Percentiles rank a stretch among this genome's conserved stretches.
phyloP scores from a whole-genome alignment of 1,140 invertebrate species.

The Oryctes rhinoceros region DNA sequence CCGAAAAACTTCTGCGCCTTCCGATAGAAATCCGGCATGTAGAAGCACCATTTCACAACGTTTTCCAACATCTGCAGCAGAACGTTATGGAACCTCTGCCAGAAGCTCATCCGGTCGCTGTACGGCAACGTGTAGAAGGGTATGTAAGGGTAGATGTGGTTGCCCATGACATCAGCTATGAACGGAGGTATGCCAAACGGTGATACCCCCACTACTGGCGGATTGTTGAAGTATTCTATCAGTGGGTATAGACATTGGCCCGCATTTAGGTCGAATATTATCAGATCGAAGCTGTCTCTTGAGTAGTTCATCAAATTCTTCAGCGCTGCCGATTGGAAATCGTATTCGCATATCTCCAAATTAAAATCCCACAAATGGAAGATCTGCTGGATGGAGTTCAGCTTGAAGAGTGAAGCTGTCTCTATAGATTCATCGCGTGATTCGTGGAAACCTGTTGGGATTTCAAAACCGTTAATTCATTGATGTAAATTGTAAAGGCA shows the following conservation, averaged over 20 bases:
- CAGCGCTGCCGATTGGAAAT: conserved; percentile 43
- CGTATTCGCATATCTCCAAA: conserved; percentile 15
- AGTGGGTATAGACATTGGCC: conserved; percentile 49
- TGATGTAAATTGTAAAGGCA: too few relatives aligned
- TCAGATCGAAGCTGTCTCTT: conserved; percentile 49
- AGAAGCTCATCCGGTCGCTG: conserved; percentile 44
- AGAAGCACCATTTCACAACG: conserved; percentile 36
- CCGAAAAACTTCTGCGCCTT: conserved; percentile 13
- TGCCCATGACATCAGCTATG: conserved; percentile 49
- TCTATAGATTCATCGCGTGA: background rate
- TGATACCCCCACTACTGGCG: conserved; percentile 46
- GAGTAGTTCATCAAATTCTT: conserved; percentile 47
- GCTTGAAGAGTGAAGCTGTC: background rate
- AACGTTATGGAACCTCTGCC: conserved; percentile 45
- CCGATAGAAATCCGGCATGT: conserved; percentile 29
- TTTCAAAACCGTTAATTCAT: background rate
- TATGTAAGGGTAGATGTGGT: conserved; percentile 43
- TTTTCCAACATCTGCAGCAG: conserved; percentile 19
- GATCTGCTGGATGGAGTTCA: conserved; percentile 10
- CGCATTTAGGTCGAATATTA: conserved; percentile 47
- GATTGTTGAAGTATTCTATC: conserved; percentile 46
- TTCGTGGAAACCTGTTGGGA: conserved; percentile 12
- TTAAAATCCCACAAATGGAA: conserved; percentile 19
- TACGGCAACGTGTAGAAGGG: conserved; percentile 44
- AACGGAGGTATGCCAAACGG: conserved; percentile 47